A percentile compares a stretch with the other conserved stretches of the same genome.
These are phyloP conservation scores for Embiotoca jacksoni DNA, from an alignment of 2,113 vertebrate species.

Conservation along the genomic window DNA sequence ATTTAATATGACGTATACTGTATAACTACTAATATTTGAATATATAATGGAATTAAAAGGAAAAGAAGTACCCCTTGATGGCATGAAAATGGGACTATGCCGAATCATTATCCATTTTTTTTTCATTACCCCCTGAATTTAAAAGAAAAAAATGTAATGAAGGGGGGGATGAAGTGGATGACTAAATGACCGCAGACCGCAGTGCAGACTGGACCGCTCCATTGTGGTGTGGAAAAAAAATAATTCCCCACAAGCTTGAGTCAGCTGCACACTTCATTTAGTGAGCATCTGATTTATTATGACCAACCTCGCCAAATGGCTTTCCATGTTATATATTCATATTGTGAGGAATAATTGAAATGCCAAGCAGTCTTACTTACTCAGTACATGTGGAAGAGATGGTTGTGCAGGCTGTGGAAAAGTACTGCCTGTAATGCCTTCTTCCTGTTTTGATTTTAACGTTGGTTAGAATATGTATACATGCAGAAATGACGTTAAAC, in stretches of 20 bases:
- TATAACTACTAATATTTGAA: constrained; percentile 17
- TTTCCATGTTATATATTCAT: constrained; percentile 62
- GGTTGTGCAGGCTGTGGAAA: constrained; percentile 17
- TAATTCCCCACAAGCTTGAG: constrained; percentile 26
- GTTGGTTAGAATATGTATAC: neutral
- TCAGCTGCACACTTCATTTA: constrained; percentile 66
- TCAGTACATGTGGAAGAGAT: constrained; percentile 30
- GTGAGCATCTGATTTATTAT: constrained; percentile 64
- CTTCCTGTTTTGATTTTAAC: constrained; percentile 24
- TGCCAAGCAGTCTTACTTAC: constrained; percentile 61
- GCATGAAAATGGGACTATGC: neutral
- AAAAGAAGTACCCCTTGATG: neutral
- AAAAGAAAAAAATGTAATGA: neutral
- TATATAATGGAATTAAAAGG: constrained; percentile 3
- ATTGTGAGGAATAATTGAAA: constrained; percentile 74
- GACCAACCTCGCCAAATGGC: constrained; percentile 57
- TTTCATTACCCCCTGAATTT: constrained; percentile 3
- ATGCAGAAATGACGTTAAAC: constrained; percentile 1
- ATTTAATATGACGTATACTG: too few relatives aligned
- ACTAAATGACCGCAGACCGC: constrained; percentile 23
- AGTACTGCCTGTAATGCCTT: constrained; percentile 8
- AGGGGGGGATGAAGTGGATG: neutral
- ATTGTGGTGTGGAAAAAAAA: constrained; percentile 26
- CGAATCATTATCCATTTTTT: neutral
- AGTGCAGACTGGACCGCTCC: constrained; percentile 29